phyloP scores from a whole-genome alignment of 35 echinoderm and acorn worm genomes.

The Ophioderma brevispina region DNA sequence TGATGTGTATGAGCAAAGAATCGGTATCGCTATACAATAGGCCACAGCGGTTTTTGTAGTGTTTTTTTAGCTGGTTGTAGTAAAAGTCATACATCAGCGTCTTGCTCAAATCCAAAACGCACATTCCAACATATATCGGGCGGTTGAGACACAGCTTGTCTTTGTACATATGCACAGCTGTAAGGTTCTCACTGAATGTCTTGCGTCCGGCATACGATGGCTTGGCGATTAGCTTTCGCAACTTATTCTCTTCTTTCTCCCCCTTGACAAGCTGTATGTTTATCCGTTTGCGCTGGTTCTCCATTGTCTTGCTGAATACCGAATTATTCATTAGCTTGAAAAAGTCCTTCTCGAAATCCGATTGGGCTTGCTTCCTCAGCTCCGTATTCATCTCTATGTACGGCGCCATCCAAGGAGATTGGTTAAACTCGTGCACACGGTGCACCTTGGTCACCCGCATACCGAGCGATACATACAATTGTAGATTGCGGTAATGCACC shows the following conservation, averaged over 20 bases:
- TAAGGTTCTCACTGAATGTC: not conserved
- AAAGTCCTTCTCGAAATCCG: constrained; percentile 24
- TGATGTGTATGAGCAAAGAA: constrained; percentile 1
- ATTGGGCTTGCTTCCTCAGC: not conserved
- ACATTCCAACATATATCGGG: constrained; percentile 25
- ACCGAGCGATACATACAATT: constrained; percentile 4
- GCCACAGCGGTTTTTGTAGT: not conserved
- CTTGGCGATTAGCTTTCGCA: not conserved
- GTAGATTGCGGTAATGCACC: constrained; percentile 13
- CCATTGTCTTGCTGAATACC: constrained; percentile 18
- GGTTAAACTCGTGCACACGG: not conserved
- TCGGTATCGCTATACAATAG: constrained; percentile 30
- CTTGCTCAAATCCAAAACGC: constrained; percentile 13
- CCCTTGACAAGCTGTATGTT: not conserved
- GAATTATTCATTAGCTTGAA: constrained; percentile 42
- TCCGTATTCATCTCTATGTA: constrained; percentile 22
- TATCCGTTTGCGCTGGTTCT: constrained; percentile 12
- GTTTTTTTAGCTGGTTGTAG: no score
- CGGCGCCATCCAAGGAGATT: not conserved
- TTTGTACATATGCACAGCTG: not conserved
- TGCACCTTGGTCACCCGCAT: constrained; percentile 3
- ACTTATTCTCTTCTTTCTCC: not conserved
- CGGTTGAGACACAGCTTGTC: constrained; percentile 2
- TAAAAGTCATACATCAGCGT: constrained; percentile 17
- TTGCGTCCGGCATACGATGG: not conserved